phyloP scores from a whole-genome alignment of 2,113 vertebrate species.

The Blennius ocellaris region DNA sequence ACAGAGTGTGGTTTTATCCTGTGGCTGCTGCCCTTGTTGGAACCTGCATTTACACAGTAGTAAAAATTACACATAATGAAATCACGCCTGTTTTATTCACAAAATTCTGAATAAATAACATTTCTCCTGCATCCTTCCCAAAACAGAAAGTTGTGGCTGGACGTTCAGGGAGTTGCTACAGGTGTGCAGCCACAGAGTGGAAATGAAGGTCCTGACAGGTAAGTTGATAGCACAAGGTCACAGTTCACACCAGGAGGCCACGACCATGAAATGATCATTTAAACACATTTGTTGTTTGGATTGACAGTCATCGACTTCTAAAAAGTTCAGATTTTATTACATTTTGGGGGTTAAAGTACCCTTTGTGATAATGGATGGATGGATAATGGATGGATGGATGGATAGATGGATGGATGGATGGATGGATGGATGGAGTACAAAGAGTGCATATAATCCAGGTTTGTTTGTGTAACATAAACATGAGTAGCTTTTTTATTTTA shows the following conservation, averaged over 20 bases:
- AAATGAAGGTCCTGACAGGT: conserved; percentile 53
- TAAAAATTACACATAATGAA: too few species aligned
- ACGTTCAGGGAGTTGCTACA: background rate
- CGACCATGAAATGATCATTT: conserved; percentile 38
- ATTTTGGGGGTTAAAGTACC: too few species aligned
- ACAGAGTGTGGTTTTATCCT: conserved; percentile 35
- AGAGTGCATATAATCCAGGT: too few species aligned
- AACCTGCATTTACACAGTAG: background rate
- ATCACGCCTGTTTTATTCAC: background rate
- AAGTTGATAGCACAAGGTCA: conserved; percentile 52
- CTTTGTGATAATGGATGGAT: too few species aligned
- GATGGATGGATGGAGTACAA: too few species aligned
- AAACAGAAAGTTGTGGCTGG: background rate
- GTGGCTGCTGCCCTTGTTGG: conserved; percentile 11
- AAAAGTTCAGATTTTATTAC: too few species aligned
- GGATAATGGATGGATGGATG: too few species aligned
- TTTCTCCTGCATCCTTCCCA: background rate
- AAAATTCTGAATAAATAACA: background rate
- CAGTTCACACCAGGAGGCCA: conserved; percentile 55
- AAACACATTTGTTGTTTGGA: conserved; percentile 36
- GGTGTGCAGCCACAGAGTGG: conserved; percentile 4
- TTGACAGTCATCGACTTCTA: too few species aligned
- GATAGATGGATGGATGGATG: too few species aligned
- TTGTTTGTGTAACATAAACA: too few species aligned
- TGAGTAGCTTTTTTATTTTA: too few species aligned